Evolutionary conservation across 2,888 invertebrate genomes (phyloP).

Genomic region (Mythimna pallens): DNA sequence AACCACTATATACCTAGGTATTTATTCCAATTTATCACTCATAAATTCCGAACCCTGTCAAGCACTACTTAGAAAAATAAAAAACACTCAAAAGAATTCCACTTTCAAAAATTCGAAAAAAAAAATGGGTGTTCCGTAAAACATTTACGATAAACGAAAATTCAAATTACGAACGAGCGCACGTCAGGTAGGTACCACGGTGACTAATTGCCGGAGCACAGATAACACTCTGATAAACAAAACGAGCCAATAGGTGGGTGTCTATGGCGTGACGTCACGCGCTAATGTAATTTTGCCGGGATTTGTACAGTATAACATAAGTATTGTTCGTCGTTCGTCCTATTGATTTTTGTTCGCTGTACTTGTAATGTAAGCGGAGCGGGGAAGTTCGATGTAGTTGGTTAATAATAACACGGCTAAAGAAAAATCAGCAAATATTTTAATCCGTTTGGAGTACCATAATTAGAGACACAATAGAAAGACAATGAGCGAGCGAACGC

Average conservation of each 20-base stretch:
- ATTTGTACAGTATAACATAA: constrained; percentile 63
- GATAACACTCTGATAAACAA: constrained; percentile 83
- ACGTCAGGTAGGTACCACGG: constrained; percentile 74
- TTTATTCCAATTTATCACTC: neutral
- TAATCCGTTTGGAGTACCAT: too few species aligned
- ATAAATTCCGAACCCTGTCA: constrained; percentile 2
- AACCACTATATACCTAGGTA: constrained; percentile 15
- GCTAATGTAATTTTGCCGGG: constrained; percentile 78
- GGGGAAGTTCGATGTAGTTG: neutral
- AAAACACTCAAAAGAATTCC: neutral
- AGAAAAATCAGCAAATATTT: too few species aligned
- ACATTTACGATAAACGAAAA: constrained; percentile 52
- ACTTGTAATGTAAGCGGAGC: constrained; percentile 18
- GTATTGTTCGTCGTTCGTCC: constrained; percentile 56
- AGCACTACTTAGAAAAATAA: constrained; percentile 10
- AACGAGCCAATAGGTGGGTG: constrained; percentile 68
- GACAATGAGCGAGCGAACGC: too few species aligned
- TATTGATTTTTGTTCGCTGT: constrained; percentile 62
- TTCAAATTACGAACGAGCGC: constrained; percentile 64
- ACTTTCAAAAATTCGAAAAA: constrained; percentile 27
- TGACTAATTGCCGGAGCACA: constrained; percentile 82
- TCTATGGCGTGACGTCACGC: constrained; percentile 64
- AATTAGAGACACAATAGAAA: too few species aligned
- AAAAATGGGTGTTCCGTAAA: constrained; percentile 48
- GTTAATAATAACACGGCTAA: neutral